phyloP scores from a whole-genome alignment of 2,797 vertebrate genomes.

The Pyrocephalus nanus region DNA sequence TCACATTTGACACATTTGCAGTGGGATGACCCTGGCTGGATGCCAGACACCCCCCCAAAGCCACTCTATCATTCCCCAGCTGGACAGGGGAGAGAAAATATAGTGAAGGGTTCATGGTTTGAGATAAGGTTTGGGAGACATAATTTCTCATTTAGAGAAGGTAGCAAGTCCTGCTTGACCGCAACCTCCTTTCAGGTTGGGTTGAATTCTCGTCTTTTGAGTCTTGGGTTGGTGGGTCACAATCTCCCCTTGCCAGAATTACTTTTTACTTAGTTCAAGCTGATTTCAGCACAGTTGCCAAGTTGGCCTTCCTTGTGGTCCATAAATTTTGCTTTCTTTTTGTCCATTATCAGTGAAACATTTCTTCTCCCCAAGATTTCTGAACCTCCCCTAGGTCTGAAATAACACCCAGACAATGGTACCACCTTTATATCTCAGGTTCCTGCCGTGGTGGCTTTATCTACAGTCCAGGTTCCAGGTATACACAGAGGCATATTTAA shows the following conservation, averaged over 20 bases:
- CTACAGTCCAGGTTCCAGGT: neutral
- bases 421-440: neutral
- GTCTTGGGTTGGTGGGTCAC: too few species aligned
- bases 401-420: neutral
- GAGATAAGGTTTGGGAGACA: neutral
- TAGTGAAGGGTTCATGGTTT: neutral
- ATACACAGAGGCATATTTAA: neutral
- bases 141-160: too few species aligned
- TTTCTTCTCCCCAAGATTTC: neutral
- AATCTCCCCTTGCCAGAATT: neutral
- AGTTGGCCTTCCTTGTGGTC: neutral
- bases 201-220: too few species aligned
- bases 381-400: neutral
- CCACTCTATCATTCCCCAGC: neutral
- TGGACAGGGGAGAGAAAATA: neutral
- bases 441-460: neutral
- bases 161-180: too few species aligned
- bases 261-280: neutral
- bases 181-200: too few species aligned
- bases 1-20: neutral
- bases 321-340: neutral
- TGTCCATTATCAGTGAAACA: neutral
- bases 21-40: neutral
- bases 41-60: neutral
- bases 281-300: neutral